These are phyloP conservation scores for Ceratina australensis DNA, from an alignment of 1,140 invertebrate species.

Conservation along the genomic window DNA sequence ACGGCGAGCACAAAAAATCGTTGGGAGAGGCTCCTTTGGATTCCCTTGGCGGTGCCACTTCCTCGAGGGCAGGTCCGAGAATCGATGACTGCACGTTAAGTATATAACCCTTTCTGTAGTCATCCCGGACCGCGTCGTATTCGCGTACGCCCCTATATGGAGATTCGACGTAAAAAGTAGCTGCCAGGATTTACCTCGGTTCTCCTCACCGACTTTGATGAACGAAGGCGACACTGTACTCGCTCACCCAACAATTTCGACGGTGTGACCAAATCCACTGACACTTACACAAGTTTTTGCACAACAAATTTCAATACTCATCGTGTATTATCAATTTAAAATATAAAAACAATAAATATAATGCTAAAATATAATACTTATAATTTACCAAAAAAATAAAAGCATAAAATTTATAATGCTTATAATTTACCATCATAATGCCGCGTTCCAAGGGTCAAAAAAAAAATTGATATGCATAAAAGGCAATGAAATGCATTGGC, in stretches of 20 bases:
- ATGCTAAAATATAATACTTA: no score
- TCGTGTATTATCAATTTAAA: no score
- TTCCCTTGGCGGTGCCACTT: slow-evolving; percentile 62
- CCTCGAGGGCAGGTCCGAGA: slow-evolving; percentile 58
- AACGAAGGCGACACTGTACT: slow-evolving; percentile 48
- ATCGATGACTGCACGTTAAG: slow-evolving; percentile 38
- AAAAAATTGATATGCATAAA: no score
- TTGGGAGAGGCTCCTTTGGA: slow-evolving; percentile 49
- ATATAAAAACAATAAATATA: no score
- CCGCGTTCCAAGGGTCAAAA: no score
- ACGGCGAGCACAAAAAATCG: slow-evolving; percentile 24
- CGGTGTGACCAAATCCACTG: neutral
- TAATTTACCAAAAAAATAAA: no score
- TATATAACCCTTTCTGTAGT: slow-evolving; percentile 50
- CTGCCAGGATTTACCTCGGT: slow-evolving; percentile 60
- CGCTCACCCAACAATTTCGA: neutral
- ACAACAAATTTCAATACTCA: no score
- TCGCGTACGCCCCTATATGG: slow-evolving; percentile 68
- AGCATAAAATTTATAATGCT: no score
- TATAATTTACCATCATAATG: no score
- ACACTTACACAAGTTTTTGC: no score
- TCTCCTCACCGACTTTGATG: slow-evolving; percentile 58
- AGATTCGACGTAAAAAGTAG: slow-evolving; percentile 70
- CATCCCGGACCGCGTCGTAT: slow-evolving; percentile 60
- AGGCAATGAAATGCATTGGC: neutral